Conservation (phyloP, 2,113 vertebrate genomes). For the Cyanoramphus novaezelandiae region DNA sequence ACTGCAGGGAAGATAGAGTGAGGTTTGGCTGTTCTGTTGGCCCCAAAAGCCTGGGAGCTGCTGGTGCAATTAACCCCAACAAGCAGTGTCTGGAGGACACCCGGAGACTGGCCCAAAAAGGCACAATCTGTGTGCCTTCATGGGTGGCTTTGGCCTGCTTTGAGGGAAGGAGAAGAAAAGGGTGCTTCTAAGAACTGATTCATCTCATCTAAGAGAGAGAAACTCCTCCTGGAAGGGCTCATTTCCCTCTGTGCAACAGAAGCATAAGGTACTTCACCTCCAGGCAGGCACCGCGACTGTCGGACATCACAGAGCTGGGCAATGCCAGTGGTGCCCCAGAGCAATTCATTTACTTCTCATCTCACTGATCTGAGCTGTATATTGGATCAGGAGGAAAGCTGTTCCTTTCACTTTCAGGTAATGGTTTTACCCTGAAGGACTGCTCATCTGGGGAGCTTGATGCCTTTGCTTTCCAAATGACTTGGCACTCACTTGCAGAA, state of each 20-base stretch:
- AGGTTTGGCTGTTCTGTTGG: neutral
- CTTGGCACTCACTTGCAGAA: neutral
- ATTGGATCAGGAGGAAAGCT: neutral
- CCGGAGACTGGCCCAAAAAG: neutral
- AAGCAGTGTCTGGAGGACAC: neutral
- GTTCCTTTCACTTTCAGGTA: neutral
- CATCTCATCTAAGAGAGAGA: neutral
- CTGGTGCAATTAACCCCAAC: neutral
- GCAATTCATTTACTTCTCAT: neutral
- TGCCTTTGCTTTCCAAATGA: neutral
- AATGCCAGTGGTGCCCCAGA: neutral
- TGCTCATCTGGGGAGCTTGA: rapidly evolving
- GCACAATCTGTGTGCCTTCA: neutral
- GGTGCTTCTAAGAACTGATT: neutral
- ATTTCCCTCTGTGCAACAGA: neutral
- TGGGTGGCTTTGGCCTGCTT: neutral
- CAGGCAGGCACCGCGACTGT: neutral
- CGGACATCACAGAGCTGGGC: neutral
- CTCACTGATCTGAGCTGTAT: neutral
- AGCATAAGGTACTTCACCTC: neutral
- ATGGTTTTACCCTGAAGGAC: neutral
- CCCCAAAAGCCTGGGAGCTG: neutral
- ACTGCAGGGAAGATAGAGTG: neutral
- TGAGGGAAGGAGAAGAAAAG: neutral
- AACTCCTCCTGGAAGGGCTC: neutral